Evolutionary conservation across 2,888 invertebrate species (phyloP).

Genomic region (Eurois occulta): DNA sequence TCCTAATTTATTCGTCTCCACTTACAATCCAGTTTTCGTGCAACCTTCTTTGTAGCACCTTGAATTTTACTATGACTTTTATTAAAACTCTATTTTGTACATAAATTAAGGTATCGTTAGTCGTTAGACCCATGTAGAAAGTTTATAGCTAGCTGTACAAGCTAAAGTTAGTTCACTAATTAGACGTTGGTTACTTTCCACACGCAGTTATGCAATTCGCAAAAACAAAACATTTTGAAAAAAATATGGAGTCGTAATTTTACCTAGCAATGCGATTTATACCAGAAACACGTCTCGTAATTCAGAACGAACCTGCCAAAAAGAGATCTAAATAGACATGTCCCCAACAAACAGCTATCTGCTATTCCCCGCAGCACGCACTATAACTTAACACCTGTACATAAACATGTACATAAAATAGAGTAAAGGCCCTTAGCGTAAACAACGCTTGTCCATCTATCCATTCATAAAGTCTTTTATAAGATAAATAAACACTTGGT

Average conservation of each 20-base stretch:
- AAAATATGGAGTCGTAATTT: not conserved
- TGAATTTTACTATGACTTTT: slow-evolving; percentile 76
- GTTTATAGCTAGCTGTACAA: slow-evolving; percentile 11
- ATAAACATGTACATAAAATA: slow-evolving; percentile 62
- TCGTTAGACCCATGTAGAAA: not conserved
- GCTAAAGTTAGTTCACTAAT: slow-evolving; percentile 13
- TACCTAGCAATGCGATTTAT: not conserved
- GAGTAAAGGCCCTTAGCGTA: slow-evolving; percentile 65
- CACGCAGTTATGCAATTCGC: not conserved
- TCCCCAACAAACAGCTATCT: slow-evolving; percentile 49
- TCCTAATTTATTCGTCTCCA: slow-evolving; percentile 88
- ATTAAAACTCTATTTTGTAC: slow-evolving; percentile 53
- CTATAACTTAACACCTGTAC: slow-evolving; percentile 55
- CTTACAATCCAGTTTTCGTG: slow-evolving; percentile 82
- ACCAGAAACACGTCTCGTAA: slow-evolving; percentile 8
- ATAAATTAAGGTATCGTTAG: slow-evolving; percentile 33
- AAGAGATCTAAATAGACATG: slow-evolving; percentile 53
- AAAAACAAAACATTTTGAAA: not conserved
- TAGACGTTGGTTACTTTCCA: slow-evolving; percentile 2
- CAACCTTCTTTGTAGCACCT: slow-evolving; percentile 80
- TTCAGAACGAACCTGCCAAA: slow-evolving; percentile 38
- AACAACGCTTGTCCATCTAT: slow-evolving; percentile 69
- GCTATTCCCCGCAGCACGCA: slow-evolving; percentile 54
- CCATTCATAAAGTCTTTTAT: slow-evolving; percentile 85
- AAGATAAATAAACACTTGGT: slow-evolving; percentile 75